phyloP scores from a whole-genome alignment of 2,113 vertebrate species.

The Riparia riparia region DNA sequence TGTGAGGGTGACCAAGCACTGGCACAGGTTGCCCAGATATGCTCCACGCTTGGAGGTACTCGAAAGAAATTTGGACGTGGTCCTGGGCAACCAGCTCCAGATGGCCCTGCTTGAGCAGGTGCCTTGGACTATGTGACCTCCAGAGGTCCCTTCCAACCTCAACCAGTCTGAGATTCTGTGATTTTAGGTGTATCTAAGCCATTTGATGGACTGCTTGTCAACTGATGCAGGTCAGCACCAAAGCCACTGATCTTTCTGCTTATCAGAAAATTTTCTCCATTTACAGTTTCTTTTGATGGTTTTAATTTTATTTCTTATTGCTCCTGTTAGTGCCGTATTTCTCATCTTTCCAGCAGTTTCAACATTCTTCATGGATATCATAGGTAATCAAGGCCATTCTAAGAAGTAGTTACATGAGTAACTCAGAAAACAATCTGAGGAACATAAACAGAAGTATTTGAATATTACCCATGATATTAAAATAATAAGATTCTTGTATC shows the following conservation, averaged over 20 bases:
- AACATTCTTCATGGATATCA: neutral
- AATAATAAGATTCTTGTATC: neutral
- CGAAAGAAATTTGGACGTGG: accelerated
- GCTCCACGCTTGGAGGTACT: neutral
- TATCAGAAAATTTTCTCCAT: neutral
- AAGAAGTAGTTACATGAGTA: neutral
- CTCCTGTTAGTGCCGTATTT: neutral
- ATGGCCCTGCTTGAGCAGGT: neutral
- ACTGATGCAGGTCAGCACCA: neutral
- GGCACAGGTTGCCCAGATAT: neutral
- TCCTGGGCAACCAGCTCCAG: neutral
- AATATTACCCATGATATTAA: neutral
- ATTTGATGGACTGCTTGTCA: neutral
- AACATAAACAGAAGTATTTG: neutral
- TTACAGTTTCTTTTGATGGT: neutral
- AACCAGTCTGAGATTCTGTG: neutral
- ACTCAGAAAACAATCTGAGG: neutral
- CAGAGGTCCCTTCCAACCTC: neutral
- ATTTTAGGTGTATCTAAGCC: neutral
- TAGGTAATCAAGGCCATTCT: neutral
- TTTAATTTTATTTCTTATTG: neutral
- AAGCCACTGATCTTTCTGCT: neutral
- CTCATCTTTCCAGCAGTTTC: neutral
- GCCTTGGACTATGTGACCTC: neutral
- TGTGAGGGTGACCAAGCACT: neutral